Conservation (phyloP, 2,888 invertebrate genomes). For the Stratiomys singularior region DNA sequence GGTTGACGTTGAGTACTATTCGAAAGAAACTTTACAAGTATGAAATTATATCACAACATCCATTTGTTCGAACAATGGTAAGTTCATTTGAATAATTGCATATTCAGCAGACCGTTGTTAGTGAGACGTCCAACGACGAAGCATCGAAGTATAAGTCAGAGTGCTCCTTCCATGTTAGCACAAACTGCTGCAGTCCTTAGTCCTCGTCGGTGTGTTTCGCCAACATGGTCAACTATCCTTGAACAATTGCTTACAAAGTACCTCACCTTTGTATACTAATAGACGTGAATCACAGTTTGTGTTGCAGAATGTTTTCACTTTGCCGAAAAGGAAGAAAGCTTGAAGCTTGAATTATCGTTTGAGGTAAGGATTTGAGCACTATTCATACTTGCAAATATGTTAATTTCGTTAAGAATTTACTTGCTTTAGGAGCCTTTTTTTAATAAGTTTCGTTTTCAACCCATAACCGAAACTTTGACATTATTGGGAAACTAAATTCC, state of each 20-base stretch:
- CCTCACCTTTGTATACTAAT: neutral
- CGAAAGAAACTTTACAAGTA: neutral
- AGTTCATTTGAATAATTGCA: conserved; percentile 30
- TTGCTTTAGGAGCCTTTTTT: too few species aligned
- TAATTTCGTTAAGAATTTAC: too few species aligned
- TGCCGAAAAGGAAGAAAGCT: too few species aligned
- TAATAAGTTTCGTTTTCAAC: too few species aligned
- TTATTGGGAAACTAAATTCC: too few species aligned
- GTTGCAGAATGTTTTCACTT: conserved; percentile 2
- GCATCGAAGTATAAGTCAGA: neutral
- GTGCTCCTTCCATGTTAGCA: neutral
- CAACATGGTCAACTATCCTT: conserved; percentile 15
- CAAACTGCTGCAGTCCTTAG: neutral
- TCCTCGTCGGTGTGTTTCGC: too few species aligned
- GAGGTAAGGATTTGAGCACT: too few species aligned
- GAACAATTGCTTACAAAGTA: neutral
- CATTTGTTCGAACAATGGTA: conserved; percentile 10
- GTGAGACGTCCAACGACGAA: neutral
- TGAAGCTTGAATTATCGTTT: too few species aligned
- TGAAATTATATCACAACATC: neutral
- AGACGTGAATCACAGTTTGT: neutral
- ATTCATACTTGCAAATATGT: too few species aligned
- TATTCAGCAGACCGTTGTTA: conserved; percentile 27
- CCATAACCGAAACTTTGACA: too few species aligned
- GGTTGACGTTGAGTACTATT: neutral